Evolutionary conservation across 2,888 invertebrate genomes (phyloP), one percentile per base, ranked within the genome.

Genomic region (Metellina segmentata): DNA sequence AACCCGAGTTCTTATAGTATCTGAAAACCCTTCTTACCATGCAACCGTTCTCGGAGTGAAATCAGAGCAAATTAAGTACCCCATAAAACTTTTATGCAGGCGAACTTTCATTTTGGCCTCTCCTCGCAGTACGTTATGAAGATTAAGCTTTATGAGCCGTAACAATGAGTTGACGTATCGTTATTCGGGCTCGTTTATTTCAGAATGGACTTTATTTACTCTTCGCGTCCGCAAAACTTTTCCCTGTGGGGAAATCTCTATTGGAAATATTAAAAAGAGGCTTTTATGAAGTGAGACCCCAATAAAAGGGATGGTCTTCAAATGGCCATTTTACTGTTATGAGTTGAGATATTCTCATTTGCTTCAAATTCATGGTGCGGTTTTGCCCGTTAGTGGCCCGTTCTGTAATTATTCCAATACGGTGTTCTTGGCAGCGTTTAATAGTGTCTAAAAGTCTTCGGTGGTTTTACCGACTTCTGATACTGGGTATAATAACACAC

Each of bases 21-120:
- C 61, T 16, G 34, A 34, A 61, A 16, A 16, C 61, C 9, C 61
- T 61, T 11, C 34, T 13, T 13, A 8, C 61, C 61, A 4, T 34
- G 34, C 34, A 34, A 34, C 34, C 34, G 34, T 61, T 8, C 61
- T 61, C 34, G 34, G 34, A 34, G 61, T 61, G 61, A 75, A 85
- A 69, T 75, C 77, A 77, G 49, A 75, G 85, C 19, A 85, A 85
- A 85, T 75, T 75, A 85, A 85, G 85, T 69, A 77, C 77, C 69
- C 85, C 69, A 85, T 85, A 85, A 85, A 85, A 69, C 77, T 75
- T 85, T 85, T 85, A 85, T 85, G 69, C 75, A 85, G 20, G 69
- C 51, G 75, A 77, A 85, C 34, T 77, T 85, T 75, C 85, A 77
- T 85, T 77, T 34, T 49, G 49, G 75, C 85, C 49, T 48, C 74